Conservation (phyloP, 2,797 vertebrate species). For the Clarias fuscus region DNA sequence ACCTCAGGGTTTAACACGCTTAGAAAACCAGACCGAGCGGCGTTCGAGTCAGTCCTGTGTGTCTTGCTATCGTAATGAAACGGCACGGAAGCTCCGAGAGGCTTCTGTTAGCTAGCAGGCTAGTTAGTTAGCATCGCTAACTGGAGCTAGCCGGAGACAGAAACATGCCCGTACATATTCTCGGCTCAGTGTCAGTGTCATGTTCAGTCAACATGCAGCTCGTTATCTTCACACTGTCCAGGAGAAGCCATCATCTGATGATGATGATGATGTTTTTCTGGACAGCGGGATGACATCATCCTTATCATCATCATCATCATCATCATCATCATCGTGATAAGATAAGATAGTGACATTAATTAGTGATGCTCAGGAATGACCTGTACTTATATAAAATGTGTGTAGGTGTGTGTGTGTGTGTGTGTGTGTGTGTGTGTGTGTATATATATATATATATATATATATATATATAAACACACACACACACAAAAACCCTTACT, state of each 20-base stretch:
- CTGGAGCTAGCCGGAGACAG: neutral
- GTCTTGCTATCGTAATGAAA: neutral
- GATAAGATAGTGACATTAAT: too few relatives aligned
- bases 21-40: neutral
- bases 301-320: neutral
- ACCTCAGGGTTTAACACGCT: neutral
- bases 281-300: slow-evolving; percentile 13
- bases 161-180: slow-evolving; percentile 55
- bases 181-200: slow-evolving; percentile 7
- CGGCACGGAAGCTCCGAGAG: neutral
- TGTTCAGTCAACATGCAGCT: neutral
- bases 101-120: slow-evolving; percentile 16
- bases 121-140: slow-evolving; percentile 6
- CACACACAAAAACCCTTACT: too few relatives aligned
- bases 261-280: neutral
- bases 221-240: too few relatives aligned
- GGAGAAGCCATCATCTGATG: neutral
- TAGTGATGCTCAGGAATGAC: neutral
- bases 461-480: too few relatives aligned
- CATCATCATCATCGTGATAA: neutral
- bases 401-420: too few relatives aligned
- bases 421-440: too few relatives aligned
- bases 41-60: neutral
- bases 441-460: too few relatives aligned
- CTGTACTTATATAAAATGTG: too few relatives aligned